These are phyloP conservation scores for Tetramorium simillimum DNA, from an alignment of 1,140 invertebrate genomes.

Conservation along the genomic window DNA sequence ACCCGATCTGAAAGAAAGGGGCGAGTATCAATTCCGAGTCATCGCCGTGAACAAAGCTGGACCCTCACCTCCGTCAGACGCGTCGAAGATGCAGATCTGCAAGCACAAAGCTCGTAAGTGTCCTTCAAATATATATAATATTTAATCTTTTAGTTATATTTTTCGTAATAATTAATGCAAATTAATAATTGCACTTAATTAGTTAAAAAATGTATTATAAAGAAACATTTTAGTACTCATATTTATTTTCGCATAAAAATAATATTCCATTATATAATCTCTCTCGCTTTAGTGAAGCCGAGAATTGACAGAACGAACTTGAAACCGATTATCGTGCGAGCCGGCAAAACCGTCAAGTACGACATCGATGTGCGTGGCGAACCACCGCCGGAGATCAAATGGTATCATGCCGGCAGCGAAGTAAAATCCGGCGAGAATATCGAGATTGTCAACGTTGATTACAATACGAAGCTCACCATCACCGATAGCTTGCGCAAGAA, in stretches of 20 bases:
- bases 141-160: no score
- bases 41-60: slow-evolving; percentile 99
- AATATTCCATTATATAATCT: background rate
- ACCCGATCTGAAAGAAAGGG: slow-evolving; percentile 94
- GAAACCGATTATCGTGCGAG: slow-evolving; percentile 95
- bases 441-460: slow-evolving; percentile 95
- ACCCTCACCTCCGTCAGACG: slow-evolving; percentile 95
- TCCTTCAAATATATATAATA: background rate
- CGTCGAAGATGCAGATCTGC: slow-evolving; percentile 96
- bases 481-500: slow-evolving; percentile 93
- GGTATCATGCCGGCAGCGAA: slow-evolving; percentile 89
- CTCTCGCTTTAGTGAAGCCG: slow-evolving; percentile 92
- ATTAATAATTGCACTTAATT: background rate
- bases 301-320: slow-evolving; percentile 98
- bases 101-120: slow-evolving; percentile 95
- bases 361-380: slow-evolving; percentile 97
- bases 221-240: slow-evolving; percentile 13
- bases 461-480: slow-evolving; percentile 97
- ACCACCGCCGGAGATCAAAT: slow-evolving; percentile 96
- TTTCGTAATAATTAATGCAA: background rate
- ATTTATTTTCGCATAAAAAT: background rate
- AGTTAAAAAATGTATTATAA: background rate
- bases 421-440: slow-evolving; percentile 89
- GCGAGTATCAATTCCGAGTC: slow-evolving; percentile 97
- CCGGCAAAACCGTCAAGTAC: slow-evolving; percentile 96